Evolutionary conservation across 2,797 vertebrate species (phyloP).

Genomic region (Siniperca scherzeri): DNA sequence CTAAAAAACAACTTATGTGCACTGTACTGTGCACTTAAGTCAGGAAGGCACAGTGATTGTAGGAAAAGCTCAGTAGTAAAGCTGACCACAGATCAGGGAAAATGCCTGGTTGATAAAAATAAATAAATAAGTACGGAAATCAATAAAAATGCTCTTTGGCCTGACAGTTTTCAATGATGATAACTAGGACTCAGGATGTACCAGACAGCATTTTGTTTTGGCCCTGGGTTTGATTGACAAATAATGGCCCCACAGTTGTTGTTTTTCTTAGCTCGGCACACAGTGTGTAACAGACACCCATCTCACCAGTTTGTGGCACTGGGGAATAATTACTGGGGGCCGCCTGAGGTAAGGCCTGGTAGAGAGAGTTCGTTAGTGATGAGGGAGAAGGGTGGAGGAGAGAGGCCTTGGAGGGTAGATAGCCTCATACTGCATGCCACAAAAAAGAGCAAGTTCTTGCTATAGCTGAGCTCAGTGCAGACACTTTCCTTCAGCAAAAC

Average conservation of each 20-base stretch:
- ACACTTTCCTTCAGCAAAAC: conserved; percentile 60
- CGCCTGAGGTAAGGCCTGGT: conserved; percentile 86
- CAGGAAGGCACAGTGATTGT: conserved; percentile 33
- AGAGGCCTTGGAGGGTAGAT: conserved; percentile 68
- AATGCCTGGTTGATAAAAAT: conserved; percentile 71
- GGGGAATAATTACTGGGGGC: conserved; percentile 87
- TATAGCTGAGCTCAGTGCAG: conserved; percentile 62
- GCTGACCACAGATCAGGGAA: conserved; percentile 64
- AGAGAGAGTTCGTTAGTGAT: conserved; percentile 84
- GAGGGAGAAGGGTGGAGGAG: conserved; percentile 71
- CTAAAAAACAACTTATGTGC: conserved; percentile 26
- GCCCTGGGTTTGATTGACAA: conserved; percentile 88
- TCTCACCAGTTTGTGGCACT: conserved; percentile 83
- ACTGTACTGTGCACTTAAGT: conserved; percentile 23
- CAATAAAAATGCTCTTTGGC: conserved; percentile 82
- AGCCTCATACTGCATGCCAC: conserved; percentile 62
- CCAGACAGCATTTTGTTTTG: conserved; percentile 83
- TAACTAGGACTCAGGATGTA: conserved; percentile 77
- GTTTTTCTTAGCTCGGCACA: conserved; percentile 80
- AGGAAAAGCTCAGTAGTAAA: conserved; percentile 44
- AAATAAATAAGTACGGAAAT: conserved; percentile 79
- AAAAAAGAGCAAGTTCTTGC: conserved; percentile 39
- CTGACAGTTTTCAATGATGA: conserved; percentile 84
- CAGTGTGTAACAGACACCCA: conserved; percentile 83
- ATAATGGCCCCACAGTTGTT: conserved; percentile 86